Evolutionary conservation across 2,888 invertebrate genomes (phyloP), one percentile per base, ranked within the genome.

Genomic region (Acrobasis consociella): DNA sequence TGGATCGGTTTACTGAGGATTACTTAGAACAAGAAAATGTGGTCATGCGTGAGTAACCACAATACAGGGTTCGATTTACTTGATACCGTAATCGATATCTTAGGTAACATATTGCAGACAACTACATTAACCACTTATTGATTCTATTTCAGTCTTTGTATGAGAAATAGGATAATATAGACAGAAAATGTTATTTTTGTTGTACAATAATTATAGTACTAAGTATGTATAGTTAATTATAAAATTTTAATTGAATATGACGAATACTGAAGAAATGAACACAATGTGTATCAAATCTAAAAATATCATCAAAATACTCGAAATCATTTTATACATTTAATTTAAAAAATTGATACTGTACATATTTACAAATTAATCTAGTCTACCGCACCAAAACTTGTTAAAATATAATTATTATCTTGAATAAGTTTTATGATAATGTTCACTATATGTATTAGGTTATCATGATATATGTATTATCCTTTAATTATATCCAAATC

Each of bases 1-100:
- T 87, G 86, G 83, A 86, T 88, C 77, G 77, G 76, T 84, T 89
- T 85, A 89, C 87, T 85, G 71, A 69, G 63, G 64, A 62, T 53
- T 62, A 55, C 55, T 62, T 46, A 68, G 67, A 22, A 64, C 49
- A 52, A 66, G 64, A 66, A 62, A 68, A 65, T 76, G 83, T 69
- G 85, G 85, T 80, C 69, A 63, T 31, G 59, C 63, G 65, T 60
- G 64, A 67, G 65, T 66, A 74, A 81, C 83, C 82, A 68, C 81
- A 78, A 65, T 64, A 64, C 62, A 64, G 61, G 65, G 60, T 73
- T 75, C 65, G 68, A 74, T 76, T 74, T 75, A 76, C 69, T 69
- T 64, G 72, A 77, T 73, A 74, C 67, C 69, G 72, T 67, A 74
- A 75, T 68, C 64, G 64, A 69, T 69, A 70, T 58, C 65, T 60